These are phyloP conservation scores for Lasioglossum villosulum DNA, from an alignment of 2,888 invertebrate species.

Conservation along the genomic window DNA sequence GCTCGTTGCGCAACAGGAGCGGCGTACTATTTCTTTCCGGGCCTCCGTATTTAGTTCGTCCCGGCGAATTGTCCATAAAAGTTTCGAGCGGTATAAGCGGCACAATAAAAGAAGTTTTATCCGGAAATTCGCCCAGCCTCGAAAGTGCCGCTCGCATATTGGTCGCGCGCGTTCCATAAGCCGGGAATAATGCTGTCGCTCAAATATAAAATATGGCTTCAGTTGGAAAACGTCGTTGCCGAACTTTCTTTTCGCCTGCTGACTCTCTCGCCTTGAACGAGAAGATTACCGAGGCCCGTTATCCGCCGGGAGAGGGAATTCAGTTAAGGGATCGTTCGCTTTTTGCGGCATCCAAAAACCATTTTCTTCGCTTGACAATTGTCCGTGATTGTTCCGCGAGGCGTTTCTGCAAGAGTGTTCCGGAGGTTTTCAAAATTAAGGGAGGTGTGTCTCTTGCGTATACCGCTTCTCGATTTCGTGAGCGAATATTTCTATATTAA, in stretches of 20 bases:
- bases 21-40: background rate
- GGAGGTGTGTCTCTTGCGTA: background rate
- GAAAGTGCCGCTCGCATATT: background rate
- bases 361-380: background rate
- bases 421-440: background rate
- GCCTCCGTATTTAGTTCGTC: background rate
- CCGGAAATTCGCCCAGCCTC: background rate
- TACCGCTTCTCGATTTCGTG: background rate
- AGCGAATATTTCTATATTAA: too few relatives aligned
- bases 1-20: background rate
- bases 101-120: slow-evolving; percentile 15
- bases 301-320: background rate
- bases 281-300: background rate
- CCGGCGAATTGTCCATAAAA: slow-evolving; percentile 5
- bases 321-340: background rate
- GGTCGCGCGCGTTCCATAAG: slow-evolving; percentile 2
- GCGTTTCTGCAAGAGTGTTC: background rate
- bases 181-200: slow-evolving; percentile 13
- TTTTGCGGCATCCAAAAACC: background rate
- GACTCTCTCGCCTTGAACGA: slow-evolving; percentile 1
- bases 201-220: slow-evolving; percentile 16
- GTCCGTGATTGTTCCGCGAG: background rate
- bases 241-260: slow-evolving; percentile 1
- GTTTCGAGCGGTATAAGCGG: slow-evolving; percentile 11
- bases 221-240: background rate